Conservation (phyloP, 1,140 invertebrate genomes). For the Teleogryllus occipitalis region DNA sequence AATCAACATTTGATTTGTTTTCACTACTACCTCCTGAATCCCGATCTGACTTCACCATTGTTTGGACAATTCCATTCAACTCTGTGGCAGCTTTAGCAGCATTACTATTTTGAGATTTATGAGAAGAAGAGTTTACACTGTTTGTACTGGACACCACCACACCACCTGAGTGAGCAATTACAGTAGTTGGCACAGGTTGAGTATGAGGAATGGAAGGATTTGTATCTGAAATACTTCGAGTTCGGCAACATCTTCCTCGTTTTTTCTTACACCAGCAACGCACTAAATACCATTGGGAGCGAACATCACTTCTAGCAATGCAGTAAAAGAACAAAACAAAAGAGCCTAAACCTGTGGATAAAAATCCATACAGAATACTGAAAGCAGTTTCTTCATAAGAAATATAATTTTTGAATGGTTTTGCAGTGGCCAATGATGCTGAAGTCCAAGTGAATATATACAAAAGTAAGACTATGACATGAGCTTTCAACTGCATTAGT, state of each 20-base stretch:
- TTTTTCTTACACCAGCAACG: conserved; percentile 49
- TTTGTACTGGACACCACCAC: conserved; percentile 28
- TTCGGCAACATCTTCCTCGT: conserved; percentile 52
- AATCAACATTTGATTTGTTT: conserved; percentile 43
- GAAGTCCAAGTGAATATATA: conserved; percentile 67
- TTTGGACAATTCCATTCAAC: conserved; percentile 13
- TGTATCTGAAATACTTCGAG: conserved; percentile 55
- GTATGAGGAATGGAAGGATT: conserved; percentile 35
- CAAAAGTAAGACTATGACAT: conserved; percentile 65
- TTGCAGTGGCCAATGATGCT: conserved; percentile 57
- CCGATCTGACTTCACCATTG: not conserved
- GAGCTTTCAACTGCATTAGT: conserved; percentile 68
- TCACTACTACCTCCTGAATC: conserved; percentile 9
- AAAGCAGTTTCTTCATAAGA: conserved; percentile 68
- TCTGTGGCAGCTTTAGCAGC: conserved; percentile 18
- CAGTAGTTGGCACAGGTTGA: conserved; percentile 25
- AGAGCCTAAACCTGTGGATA: conserved; percentile 60
- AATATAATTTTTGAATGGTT: conserved; percentile 51
- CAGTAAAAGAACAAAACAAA: conserved; percentile 82
- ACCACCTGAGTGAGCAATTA: conserved; percentile 27
- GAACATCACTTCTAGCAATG: conserved; percentile 70
- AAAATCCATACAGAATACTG: conserved; percentile 64
- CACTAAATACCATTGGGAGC: conserved; percentile 61
- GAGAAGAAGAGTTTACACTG: conserved; percentile 31
- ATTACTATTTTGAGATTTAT: conserved; percentile 30